A percentile compares a stretch with the other conserved stretches of the same genome.
Conservation (phyloP, 1,140 invertebrate species). For the Ridgeia piscesae region DNA sequence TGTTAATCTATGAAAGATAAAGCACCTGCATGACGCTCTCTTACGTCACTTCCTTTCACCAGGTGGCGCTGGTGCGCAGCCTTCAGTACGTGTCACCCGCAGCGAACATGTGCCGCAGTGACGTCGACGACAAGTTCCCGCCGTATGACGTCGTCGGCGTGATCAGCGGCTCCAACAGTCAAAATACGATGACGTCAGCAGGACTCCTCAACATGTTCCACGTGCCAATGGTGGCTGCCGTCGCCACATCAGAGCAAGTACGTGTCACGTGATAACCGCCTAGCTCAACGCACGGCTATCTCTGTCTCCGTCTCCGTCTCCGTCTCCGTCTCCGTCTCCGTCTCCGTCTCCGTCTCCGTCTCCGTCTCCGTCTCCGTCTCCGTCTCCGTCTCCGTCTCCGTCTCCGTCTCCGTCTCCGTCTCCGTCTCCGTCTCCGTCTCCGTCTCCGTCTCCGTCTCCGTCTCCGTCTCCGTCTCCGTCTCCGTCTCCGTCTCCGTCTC, state of each 20-base stretch:
- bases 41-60: not conserved
- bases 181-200: constrained; percentile 69
- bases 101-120: not conserved
- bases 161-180: constrained; percentile 49
- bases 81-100: not conserved
- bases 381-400: too few relatives aligned
- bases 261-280: too few relatives aligned
- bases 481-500: too few relatives aligned
- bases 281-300: not conserved
- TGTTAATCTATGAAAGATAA: too few relatives aligned
- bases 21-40: not conserved
- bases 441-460: too few relatives aligned
- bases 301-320: not conserved
- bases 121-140: not conserved
- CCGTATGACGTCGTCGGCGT: constrained; percentile 36
- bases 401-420: too few relatives aligned
- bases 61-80: constrained; percentile 13
- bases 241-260: constrained; percentile 16
- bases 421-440: too few relatives aligned
- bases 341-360: too few relatives aligned
- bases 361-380: too few relatives aligned
- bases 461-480: too few relatives aligned
- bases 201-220: constrained; percentile 64
- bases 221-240: constrained; percentile 63
- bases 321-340: too few relatives aligned